Percentiles rank a stretch among this genome's conserved stretches.
phyloP scores from a whole-genome alignment of 2,888 invertebrate species.

The Stenodera caucasica region DNA sequence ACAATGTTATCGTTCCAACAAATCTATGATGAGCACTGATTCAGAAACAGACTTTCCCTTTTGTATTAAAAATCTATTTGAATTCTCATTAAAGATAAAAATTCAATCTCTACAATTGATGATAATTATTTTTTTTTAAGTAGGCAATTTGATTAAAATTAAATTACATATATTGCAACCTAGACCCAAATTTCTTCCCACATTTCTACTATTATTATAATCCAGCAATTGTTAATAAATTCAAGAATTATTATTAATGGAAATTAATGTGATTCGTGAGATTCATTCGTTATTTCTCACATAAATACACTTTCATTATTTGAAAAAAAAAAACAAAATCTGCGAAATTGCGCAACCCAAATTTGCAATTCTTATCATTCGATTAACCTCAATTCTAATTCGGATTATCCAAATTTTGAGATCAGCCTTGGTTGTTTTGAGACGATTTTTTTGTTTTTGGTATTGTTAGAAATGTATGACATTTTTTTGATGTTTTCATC shows the following conservation, averaged over 20 bases:
- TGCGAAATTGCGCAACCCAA: neutral
- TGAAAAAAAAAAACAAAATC: neutral
- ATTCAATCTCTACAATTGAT: neutral
- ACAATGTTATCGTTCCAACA: conserved; percentile 34
- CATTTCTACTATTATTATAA: conserved; percentile 13
- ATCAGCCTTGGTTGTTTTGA: neutral
- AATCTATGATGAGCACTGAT: conserved; percentile 35
- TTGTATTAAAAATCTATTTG: conserved; percentile 14
- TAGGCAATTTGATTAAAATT: neutral
- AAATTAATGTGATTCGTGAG: neutral
- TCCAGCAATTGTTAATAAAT: neutral
- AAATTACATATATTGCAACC: conserved; percentile 13
- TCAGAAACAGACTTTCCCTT: conserved; percentile 35
- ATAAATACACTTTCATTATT: neutral
- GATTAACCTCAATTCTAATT: neutral
- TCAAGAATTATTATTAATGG: neutral
- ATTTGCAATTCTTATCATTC: neutral
- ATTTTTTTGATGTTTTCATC: neutral
- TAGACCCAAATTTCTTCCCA: conserved; percentile 28
- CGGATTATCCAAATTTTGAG: too few relatives aligned
- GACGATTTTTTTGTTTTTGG: neutral
- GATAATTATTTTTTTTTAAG: neutral
- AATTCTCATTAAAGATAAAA: conserved; percentile 16
- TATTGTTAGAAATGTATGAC: neutral
- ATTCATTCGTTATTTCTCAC: neutral